Evolutionary conservation across 2,797 vertebrate genomes (phyloP).

Genomic region (Oophaga sylvatica): DNA sequence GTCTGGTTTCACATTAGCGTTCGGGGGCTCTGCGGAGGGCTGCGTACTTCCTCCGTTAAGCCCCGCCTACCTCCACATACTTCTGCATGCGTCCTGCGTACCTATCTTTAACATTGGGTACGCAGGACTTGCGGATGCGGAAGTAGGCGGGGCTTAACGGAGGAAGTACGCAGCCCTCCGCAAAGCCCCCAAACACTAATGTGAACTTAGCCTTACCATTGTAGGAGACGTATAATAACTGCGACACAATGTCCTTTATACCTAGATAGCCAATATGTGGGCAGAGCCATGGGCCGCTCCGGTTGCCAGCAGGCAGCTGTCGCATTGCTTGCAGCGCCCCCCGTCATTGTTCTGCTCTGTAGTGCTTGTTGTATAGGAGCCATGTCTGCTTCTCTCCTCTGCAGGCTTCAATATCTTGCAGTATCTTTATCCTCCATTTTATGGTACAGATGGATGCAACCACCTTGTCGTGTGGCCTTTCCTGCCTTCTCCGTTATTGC

Average conservation of each 20-base stretch:
- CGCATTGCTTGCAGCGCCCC: not conserved
- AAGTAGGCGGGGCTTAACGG: too few relatives aligned
- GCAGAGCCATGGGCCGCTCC: not conserved
- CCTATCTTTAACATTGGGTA: too few relatives aligned
- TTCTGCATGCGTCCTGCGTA: too few relatives aligned
- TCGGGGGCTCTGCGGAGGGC: too few relatives aligned
- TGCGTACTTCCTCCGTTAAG: too few relatives aligned
- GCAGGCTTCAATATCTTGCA: not conserved
- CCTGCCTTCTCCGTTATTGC: not conserved
- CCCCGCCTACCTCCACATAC: too few relatives aligned
- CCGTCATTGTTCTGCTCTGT: not conserved
- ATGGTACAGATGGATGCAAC: not conserved
- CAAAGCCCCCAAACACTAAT: too few relatives aligned
- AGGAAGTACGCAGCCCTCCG: too few relatives aligned
- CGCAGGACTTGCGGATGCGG: too few relatives aligned
- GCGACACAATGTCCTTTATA: not conserved
- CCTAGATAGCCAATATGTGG: not conserved
- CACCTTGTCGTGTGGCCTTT: not conserved
- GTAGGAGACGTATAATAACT: not conserved
- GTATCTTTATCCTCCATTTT: too few relatives aligned
- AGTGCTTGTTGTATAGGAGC: not conserved
- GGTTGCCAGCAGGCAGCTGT: not conserved
- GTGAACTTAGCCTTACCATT: too few relatives aligned
- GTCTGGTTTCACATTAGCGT: too few relatives aligned
- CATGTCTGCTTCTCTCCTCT: not conserved